Evolutionary conservation across 2,888 invertebrate genomes (phyloP), one percentile per base, ranked within the genome.

Genomic region (Julus scanicus): DNA sequence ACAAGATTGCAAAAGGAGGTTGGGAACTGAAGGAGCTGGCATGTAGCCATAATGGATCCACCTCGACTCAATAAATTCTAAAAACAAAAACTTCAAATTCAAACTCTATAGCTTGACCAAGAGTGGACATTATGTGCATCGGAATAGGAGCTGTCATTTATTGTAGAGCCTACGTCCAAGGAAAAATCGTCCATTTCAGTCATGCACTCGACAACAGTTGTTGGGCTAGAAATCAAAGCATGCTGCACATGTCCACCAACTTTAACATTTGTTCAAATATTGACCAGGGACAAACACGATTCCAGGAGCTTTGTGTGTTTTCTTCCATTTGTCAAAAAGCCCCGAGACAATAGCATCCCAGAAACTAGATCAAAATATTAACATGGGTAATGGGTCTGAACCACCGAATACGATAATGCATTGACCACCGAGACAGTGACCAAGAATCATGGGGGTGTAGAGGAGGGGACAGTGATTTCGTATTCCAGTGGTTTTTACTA

Each of bases 251-350:
- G 80, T 80, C 80, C 80, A 80, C 80, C 80, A 37, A 80, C 80
- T 80, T 20, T 11, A 80, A 80, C 80, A 37, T 37, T 80, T 80
- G 80, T 80, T 80, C 80, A 80, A 80, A 80, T 80, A 80, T 80
- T 80, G 80, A 80, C 80, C 80, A 80, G 37, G 13, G 80, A 2
- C 37, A 80, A 80, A 80, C 80, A 80, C 29, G 37, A 80, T 80
- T 80, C 37, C 80, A 80, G 37, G 80, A 80, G 80, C 37, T 37
- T 13, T 37, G 80, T 80, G 80, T 13, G 80, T 80, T 80, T 20
- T 80, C 80, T 80, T 80, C 80, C 80, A 80, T 80, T 80, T 80
- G 80, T 80, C 80, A 80, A 80, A 80, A 80, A 80, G 80, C 80
- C 80, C 37, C 37, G 80, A 80, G 37, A 80, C 80, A 80, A 80